Percentiles rank a stretch among this genome's conserved stretches.
These are phyloP conservation scores for Ophraella communa DNA, from an alignment of 2,888 invertebrate species.

Conservation along the genomic window DNA sequence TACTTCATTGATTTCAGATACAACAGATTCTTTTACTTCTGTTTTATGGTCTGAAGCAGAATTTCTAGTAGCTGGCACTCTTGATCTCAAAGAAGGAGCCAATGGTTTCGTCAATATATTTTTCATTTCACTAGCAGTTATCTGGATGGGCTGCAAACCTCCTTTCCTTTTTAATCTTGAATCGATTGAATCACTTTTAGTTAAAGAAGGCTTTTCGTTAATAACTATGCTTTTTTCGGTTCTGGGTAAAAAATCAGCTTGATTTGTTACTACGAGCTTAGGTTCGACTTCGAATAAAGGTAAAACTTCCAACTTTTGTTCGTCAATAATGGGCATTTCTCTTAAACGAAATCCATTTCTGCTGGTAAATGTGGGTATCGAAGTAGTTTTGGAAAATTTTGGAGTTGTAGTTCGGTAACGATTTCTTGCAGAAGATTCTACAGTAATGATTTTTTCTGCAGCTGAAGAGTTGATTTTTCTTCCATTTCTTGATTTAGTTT, in stretches of 20 bases:
- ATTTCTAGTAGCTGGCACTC: conserved; percentile 34
- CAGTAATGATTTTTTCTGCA: conserved; percentile 36
- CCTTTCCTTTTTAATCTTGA: conserved; percentile 26
- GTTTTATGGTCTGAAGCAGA: conserved; percentile 35
- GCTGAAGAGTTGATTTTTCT: conserved; percentile 16
- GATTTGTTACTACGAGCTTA: conserved; percentile 45
- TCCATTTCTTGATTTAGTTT: conserved; percentile 29
- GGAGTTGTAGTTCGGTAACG: conserved; percentile 10
- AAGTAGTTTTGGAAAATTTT: neutral
- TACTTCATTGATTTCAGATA: conserved; percentile 53
- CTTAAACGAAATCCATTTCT: conserved; percentile 39
- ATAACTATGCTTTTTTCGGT: neutral
- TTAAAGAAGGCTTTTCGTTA: neutral
- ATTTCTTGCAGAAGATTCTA: conserved; percentile 29
- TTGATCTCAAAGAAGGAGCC: conserved; percentile 18
- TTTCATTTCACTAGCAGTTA: conserved; percentile 49
- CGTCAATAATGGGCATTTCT: conserved; percentile 50
- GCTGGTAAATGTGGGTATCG: conserved; percentile 1
- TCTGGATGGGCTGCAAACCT: conserved; percentile 40
- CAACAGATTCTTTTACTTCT: conserved; percentile 51
- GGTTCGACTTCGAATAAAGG: conserved; percentile 56
- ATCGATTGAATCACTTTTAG: neutral
- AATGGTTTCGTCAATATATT: conserved; percentile 43
- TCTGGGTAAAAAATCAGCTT: neutral
- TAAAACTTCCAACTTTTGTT: conserved; percentile 55